Percentiles rank a stretch among this genome's conserved stretches.
Conservation (phyloP, 1,140 invertebrate genomes). For the Heliothis virescens region DNA sequence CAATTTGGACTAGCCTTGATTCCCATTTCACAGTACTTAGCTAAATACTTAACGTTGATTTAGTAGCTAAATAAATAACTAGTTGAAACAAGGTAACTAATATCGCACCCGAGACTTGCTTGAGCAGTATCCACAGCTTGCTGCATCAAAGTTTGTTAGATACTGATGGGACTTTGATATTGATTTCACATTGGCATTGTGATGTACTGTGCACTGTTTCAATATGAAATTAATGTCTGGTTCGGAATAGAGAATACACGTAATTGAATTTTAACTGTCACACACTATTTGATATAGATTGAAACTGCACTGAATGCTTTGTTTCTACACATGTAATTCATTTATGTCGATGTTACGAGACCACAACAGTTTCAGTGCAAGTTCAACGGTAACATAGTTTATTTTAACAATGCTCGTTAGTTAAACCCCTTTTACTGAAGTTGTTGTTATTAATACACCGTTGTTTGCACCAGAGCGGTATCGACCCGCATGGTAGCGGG, state of each 20-base stretch:
- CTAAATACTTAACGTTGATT: slow-evolving; percentile 69
- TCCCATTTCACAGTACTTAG: slow-evolving; percentile 74
- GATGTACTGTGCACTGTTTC: background rate
- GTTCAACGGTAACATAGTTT: background rate
- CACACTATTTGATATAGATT: slow-evolving; percentile 14
- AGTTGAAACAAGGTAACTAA: slow-evolving; percentile 30
- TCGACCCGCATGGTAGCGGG: slow-evolving; percentile 95
- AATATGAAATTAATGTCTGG: slow-evolving; percentile 22
- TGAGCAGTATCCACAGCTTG: slow-evolving; percentile 84
- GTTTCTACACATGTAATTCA: background rate
- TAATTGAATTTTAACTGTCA: slow-evolving; percentile 30
- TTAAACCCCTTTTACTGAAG: background rate
- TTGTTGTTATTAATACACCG: slow-evolving; percentile 12
- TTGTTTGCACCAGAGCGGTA: slow-evolving; percentile 88
- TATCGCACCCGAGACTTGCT: slow-evolving; percentile 56
- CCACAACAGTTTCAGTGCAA: background rate
- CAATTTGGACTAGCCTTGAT: slow-evolving; percentile 70
- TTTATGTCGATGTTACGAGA: background rate
- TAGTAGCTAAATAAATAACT: slow-evolving; percentile 73
- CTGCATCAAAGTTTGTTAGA: slow-evolving; percentile 81
- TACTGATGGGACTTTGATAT: slow-evolving; percentile 49
- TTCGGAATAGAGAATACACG: slow-evolving; percentile 18
- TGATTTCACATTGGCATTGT: slow-evolving; percentile 44
- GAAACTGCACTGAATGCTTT: slow-evolving; percentile 11
- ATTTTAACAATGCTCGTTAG: slow-evolving; percentile 29